Evolutionary conservation across 2,113 vertebrate species (phyloP).

Genomic region (Poecile atricapillus): DNA sequence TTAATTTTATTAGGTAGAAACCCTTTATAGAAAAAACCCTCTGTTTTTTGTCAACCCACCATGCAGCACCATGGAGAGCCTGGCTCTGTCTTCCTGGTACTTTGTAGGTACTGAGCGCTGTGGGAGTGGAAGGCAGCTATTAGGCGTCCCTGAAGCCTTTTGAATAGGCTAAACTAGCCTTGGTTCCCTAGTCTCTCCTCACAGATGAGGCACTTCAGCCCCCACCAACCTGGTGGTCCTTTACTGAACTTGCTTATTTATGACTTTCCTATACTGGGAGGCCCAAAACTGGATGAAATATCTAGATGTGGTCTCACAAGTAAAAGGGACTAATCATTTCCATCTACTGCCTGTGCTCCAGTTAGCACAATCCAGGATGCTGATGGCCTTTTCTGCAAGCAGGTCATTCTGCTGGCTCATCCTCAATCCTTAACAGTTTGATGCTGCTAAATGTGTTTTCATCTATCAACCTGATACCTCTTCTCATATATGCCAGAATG

Average conservation of each 20-base stretch:
- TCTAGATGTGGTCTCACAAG: neutral
- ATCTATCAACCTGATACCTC: neutral
- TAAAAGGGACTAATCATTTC: neutral
- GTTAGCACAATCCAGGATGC: neutral
- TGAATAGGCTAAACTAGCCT: neutral
- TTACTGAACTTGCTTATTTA: neutral
- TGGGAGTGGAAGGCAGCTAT: neutral
- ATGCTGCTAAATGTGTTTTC: neutral
- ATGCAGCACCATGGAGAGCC: neutral
- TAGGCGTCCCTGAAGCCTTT: neutral
- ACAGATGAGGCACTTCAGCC: neutral
- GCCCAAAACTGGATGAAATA: neutral
- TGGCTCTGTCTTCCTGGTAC: neutral
- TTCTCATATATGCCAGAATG: neutral
- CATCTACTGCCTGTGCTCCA: neutral
- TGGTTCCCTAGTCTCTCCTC: neutral
- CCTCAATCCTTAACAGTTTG: neutral
- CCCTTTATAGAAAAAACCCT: neutral
- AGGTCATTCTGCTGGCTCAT: neutral
- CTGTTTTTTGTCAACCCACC: neutral
- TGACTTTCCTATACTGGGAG: neutral
- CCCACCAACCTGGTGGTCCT: neutral
- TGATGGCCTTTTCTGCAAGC: neutral
- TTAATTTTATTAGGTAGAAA: neutral
- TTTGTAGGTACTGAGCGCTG: neutral